Conservation (phyloP, 2,797 vertebrate genomes). For the Danionella dracula region DNA sequence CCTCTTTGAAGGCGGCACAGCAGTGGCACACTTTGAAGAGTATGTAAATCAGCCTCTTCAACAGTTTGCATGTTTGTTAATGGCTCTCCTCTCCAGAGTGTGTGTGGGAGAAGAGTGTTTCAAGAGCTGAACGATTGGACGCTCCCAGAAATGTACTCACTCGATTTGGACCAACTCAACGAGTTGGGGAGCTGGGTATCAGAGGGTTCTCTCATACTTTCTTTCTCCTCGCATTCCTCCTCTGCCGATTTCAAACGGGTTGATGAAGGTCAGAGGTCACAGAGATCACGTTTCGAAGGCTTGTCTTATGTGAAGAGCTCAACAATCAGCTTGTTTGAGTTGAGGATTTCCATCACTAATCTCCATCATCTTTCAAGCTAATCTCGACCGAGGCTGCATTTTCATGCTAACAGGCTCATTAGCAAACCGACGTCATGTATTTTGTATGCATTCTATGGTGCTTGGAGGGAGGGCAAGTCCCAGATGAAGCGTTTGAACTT, state of each 20-base stretch:
- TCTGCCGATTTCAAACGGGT: constrained; percentile 13
- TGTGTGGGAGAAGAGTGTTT: constrained; percentile 10
- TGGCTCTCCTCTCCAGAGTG: constrained; percentile 44
- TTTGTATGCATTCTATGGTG: constrained; percentile 40
- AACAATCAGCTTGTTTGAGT: constrained; percentile 74
- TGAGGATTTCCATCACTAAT: constrained; percentile 76
- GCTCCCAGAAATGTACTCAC: too few relatives aligned
- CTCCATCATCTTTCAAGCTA: constrained; percentile 65
- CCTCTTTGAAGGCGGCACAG: constrained; percentile 35
- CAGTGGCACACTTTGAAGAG: constrained; percentile 56
- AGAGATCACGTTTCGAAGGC: constrained; percentile 66
- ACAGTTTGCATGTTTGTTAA: constrained; percentile 54
- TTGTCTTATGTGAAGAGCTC: constrained; percentile 70
- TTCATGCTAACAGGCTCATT: constrained; percentile 49
- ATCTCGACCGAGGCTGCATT: constrained; percentile 40
- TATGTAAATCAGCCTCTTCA: constrained; percentile 52
- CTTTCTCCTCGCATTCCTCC: constrained; percentile 1
- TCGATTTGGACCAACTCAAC: not conserved
- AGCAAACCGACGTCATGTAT: constrained; percentile 46
- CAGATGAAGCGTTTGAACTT: constrained; percentile 36
- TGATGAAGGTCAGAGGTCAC: constrained; percentile 63
- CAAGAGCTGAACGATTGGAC: constrained; percentile 15
- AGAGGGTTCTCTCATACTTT: not conserved
- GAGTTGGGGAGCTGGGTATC: constrained; percentile 4
- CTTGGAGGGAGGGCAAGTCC: constrained; percentile 41